A percentile compares a stretch with the other conserved stretches of the same genome.
phyloP scores from a whole-genome alignment of 2,797 vertebrate genomes.

The Capromys pilorides region DNA sequence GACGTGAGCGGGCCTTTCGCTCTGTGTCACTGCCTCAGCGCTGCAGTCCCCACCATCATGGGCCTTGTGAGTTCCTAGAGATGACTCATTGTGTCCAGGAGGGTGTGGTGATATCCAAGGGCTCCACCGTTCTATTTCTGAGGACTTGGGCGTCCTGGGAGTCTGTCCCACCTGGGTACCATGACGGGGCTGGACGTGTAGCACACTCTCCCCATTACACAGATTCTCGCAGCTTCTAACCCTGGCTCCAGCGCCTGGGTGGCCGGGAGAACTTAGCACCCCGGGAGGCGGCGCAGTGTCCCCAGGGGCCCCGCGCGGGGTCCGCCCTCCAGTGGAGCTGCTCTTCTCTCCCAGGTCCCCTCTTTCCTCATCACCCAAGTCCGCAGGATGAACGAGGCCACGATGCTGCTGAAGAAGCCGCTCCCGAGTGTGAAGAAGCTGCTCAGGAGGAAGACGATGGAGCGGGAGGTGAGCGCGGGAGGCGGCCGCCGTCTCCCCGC shows the following conservation, averaged over 20 bases:
- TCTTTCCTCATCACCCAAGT: constrained; percentile 94
- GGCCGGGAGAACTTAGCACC: neutral
- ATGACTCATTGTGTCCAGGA: neutral
- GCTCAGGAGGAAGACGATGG: constrained; percentile 89
- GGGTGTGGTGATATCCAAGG: neutral
- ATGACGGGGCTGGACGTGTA: no score
- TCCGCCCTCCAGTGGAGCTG: neutral
- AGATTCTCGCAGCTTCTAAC: neutral
- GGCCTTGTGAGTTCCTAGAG: neutral
- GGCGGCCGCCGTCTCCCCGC: neutral
- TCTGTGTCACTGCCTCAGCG: no score
- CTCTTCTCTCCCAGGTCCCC: constrained; percentile 88
- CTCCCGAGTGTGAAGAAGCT: constrained; percentile 89
- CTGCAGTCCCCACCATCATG: no score
- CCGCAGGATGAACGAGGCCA: constrained; percentile 93
- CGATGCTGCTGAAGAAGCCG: constrained; percentile 87
- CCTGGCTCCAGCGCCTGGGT: neutral
- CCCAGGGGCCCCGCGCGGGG: neutral
- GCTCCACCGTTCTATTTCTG: neutral
- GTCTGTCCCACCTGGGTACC: neutral
- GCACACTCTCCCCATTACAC: neutral
- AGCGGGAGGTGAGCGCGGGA: constrained; percentile 87
- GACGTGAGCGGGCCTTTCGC: neutral
- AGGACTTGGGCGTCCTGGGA: neutral
- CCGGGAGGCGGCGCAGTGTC: neutral